These are phyloP conservation scores for Caranx ignobilis DNA, from an alignment of 2,113 vertebrate genomes.

Conservation along the genomic window DNA sequence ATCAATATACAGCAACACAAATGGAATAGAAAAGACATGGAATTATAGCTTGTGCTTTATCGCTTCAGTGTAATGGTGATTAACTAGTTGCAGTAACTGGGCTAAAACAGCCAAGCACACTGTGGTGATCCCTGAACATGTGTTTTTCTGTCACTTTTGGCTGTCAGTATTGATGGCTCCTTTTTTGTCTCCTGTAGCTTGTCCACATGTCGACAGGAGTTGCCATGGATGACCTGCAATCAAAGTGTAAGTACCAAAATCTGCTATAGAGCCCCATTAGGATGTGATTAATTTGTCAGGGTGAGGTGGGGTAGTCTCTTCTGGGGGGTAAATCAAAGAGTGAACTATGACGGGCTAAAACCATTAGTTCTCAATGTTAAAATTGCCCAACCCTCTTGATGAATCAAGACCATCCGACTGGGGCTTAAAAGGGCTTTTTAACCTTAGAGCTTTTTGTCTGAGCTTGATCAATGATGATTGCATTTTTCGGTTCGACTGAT, in stretches of 20 bases:
- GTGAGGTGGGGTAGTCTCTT: background rate
- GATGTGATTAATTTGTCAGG: background rate
- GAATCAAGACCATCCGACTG: background rate
- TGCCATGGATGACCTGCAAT: fast-evolving
- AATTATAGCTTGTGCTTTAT: no score
- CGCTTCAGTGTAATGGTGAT: no score
- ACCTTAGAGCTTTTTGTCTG: conserved; percentile 4
- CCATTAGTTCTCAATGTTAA: background rate
- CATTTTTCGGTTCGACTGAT: conserved; percentile 73
- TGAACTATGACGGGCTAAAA: background rate
- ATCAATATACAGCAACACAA: no score
- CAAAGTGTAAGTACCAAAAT: background rate
- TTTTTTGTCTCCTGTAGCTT: background rate
- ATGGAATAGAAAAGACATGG: no score
- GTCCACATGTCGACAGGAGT: background rate
- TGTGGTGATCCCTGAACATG: background rate
- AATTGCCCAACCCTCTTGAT: background rate
- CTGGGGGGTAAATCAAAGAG: background rate
- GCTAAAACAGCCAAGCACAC: background rate
- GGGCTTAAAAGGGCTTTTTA: background rate
- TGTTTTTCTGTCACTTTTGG: no score
- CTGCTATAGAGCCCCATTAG: background rate
- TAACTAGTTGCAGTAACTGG: conserved; percentile 20
- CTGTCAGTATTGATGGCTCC: background rate
- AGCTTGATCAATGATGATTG: conserved; percentile 72